Evolutionary conservation across 2,888 invertebrate species (phyloP).

Genomic region (Thumatha senex): DNA sequence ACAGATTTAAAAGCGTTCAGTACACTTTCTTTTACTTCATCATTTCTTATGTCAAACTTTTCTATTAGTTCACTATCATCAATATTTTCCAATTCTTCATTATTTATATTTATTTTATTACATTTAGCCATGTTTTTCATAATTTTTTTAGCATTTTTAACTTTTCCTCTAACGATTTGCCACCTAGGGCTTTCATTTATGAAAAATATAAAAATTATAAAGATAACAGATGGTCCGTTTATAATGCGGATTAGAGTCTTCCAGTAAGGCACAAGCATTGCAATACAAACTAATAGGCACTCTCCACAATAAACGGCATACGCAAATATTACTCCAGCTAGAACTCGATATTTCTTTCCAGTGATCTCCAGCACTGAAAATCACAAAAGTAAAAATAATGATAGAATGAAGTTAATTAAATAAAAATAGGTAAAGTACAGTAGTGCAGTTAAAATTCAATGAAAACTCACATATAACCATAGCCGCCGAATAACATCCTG

Average conservation of each 20-base stretch:
- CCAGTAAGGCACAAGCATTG: constrained; percentile 65
- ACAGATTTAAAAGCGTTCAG: constrained; percentile 52
- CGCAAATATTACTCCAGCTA: constrained; percentile 61
- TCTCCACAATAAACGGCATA: constrained; percentile 66
- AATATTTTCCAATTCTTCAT: constrained; percentile 48
- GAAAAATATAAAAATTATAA: constrained; percentile 49
- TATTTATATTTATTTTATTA: constrained; percentile 57
- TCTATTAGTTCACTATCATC: constrained; percentile 49
- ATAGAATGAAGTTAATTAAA: too few species aligned
- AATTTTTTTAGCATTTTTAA: constrained; percentile 53
- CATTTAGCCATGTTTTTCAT: constrained; percentile 50
- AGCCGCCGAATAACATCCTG: constrained; percentile 57
- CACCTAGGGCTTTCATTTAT: constrained; percentile 68
- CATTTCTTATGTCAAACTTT: constrained; percentile 53
- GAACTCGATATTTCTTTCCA: constrained; percentile 51
- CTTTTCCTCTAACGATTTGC: constrained; percentile 63
- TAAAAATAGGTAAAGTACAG: too few species aligned
- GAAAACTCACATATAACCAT: constrained; percentile 59
- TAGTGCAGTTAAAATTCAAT: too few species aligned
- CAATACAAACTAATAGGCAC: constrained; percentile 58
- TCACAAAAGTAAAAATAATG: too few species aligned
- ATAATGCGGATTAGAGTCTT: constrained; percentile 59
- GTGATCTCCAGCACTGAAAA: constrained; percentile 66
- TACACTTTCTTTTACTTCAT: constrained; percentile 52
- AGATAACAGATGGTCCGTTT: constrained; percentile 58